Conservation (phyloP, 2,888 invertebrate species). For the Hydropsyche betteni region DNA sequence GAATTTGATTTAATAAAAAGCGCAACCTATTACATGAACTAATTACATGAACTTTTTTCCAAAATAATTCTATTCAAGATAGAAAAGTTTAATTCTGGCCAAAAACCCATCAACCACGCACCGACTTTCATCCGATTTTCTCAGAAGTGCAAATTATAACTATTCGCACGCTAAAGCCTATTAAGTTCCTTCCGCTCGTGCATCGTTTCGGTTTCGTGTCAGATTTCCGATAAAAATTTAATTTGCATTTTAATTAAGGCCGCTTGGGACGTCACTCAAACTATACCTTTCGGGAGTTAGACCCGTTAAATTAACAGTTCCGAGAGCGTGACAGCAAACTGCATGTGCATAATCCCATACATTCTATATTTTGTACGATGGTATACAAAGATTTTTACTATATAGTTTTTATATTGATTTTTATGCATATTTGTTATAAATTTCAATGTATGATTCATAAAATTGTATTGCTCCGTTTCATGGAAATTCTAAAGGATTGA, state of each 20-base stretch:
- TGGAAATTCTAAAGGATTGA: no score
- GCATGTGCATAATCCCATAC: not conserved
- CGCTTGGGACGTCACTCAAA: constrained; percentile 33
- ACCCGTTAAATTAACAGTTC: constrained; percentile 12
- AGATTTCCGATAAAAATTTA: constrained; percentile 32
- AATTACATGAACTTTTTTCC: no score
- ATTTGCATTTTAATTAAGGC: constrained; percentile 35
- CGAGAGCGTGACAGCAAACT: constrained; percentile 30
- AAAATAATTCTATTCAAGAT: no score
- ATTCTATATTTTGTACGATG: not conserved
- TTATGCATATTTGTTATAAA: no score
- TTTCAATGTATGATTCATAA: no score
- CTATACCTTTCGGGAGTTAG: constrained; percentile 10
- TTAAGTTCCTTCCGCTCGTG: constrained; percentile 5
- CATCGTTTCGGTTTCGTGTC: constrained; percentile 15
- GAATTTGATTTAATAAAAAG: no score
- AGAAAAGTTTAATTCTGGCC: no score
- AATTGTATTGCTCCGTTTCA: no score
- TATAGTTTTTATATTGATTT: not conserved
- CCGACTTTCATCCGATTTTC: not conserved
- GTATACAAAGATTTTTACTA: not conserved
- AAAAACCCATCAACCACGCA: no score
- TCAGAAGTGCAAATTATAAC: constrained; percentile 13
- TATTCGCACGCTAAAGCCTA: constrained; percentile 20
- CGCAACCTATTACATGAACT: no score